These are phyloP conservation scores for Rhagonycha lutea DNA, from an alignment of 2,888 invertebrate species.

Conservation along the genomic window DNA sequence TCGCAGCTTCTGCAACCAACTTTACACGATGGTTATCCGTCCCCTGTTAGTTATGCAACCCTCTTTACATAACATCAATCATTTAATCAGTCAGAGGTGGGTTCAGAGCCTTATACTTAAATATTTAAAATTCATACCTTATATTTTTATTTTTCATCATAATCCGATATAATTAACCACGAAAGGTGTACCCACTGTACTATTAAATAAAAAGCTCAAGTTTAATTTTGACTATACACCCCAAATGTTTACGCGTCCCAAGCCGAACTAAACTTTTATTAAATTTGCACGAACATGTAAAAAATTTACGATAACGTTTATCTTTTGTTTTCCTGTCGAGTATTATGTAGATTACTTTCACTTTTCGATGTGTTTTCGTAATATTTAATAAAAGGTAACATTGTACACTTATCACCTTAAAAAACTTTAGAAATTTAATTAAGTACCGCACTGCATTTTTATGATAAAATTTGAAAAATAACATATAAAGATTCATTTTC, in stretches of 20 bases:
- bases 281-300: not conserved
- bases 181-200: not conserved
- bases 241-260: not conserved
- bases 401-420: not conserved
- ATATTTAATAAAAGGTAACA: not conserved
- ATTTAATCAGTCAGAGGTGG: no score
- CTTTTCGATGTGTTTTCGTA: not conserved
- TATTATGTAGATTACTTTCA: not conserved
- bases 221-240: not conserved
- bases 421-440: not conserved
- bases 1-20: no score
- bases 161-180: not conserved
- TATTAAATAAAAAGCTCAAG: not conserved
- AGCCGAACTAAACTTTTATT: not conserved
- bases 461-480: not conserved
- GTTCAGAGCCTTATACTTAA: not conserved
- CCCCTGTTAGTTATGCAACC: no score
- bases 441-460: not conserved
- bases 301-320: not conserved
- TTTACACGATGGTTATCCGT: no score
- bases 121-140: not conserved
- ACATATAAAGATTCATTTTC: no score
- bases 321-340: not conserved
- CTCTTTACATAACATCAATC: no score
- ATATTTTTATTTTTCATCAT: not conserved